Base-by-base conservation (phyloP, 92 coral and sea anemone species). In the Porites evermanni region DNA sequence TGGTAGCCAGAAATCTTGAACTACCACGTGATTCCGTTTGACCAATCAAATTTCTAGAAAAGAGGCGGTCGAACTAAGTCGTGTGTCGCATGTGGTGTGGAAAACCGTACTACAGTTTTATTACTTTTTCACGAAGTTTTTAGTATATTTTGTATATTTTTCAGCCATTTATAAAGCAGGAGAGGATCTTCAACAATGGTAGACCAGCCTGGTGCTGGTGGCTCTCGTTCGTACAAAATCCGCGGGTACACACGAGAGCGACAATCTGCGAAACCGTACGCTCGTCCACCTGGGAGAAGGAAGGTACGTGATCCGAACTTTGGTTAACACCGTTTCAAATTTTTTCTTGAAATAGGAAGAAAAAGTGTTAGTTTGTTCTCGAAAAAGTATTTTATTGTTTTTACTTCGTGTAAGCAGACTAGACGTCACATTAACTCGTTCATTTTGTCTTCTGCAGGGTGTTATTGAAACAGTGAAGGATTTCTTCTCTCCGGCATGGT, bases 131-230 rank as follows among this genome's bases (percentile, higher is more conserved):
- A 81, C 91, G 70, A 87, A 67, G 84, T 89, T 85, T 92, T 92
- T 92, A 82, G 66, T 54, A 74, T 86, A 76, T 84, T 86, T 89
- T 91, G 81, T 66, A 54, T 72, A 78, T 67, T 77, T 86, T 74
- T 78, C 73, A 73, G 66, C 67, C 50, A 72, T 86, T 78, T 77
- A 53, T 81, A 47, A 74, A 50, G 84, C 68, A 89, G 87, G 88
- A 91, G 91, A 79, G 80, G n/a, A 78, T 87, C 83, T 63, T 72
- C 70, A 88, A 95, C 70, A 38, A 97, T 97, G 98, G 98, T 90
- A 88, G 99, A 97, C 93, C 99, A 93, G 95, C 99, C 98, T 91
- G 95, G 97, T 67, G 98, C 98, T 92, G 98, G 98, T 50, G 84
- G 88, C 84, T 83, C 95, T 52, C 93, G 88, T 83, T 93, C 99